A percentile compares a stretch with the other conserved stretches of the same genome.
Conservation (phyloP, 2,113 vertebrate species). For the Chaetura pelagica region DNA sequence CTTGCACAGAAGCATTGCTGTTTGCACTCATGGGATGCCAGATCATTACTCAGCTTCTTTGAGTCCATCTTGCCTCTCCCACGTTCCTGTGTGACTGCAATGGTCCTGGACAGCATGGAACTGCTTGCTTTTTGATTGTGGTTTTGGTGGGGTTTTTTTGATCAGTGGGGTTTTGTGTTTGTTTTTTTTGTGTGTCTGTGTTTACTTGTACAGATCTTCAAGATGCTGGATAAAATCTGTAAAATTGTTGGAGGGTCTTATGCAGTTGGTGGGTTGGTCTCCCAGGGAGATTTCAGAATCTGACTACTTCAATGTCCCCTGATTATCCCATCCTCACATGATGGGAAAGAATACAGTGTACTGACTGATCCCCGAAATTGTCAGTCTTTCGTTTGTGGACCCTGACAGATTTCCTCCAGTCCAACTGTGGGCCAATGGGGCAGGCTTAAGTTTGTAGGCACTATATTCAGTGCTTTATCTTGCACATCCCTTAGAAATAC, state of each 20-base stretch:
- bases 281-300: background rate
- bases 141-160: background rate
- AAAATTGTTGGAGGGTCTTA: background rate
- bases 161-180: rapidly evolving
- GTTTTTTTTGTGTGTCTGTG: background rate
- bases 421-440: background rate
- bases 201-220: background rate
- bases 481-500: background rate
- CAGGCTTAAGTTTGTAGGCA: background rate
- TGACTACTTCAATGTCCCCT: background rate
- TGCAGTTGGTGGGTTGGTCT: background rate
- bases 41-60: background rate
- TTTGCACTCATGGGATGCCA: background rate
- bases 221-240: background rate
- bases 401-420: background rate
- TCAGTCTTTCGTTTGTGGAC: background rate
- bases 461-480: background rate
- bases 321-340: background rate
- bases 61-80: background rate
- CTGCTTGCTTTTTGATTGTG: background rate
- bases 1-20: background rate
- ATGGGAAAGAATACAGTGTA: background rate
- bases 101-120: background rate
- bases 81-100: background rate
- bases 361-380: background rate